Conservation (phyloP, 2,797 vertebrate genomes). For the Tamandua tetradactyla region DNA sequence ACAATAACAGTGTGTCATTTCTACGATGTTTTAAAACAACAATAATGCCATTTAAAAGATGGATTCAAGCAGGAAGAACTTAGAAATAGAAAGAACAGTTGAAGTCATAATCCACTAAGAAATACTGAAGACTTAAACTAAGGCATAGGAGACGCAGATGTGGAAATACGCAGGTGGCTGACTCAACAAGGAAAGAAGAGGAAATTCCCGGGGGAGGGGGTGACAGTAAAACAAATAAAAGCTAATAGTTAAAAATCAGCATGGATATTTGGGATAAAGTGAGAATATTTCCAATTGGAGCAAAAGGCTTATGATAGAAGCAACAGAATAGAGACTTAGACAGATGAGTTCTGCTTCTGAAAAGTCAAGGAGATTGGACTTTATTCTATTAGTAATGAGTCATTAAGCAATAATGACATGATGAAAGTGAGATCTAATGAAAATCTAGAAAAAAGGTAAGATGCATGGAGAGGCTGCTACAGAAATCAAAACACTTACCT, state of each 20-base stretch:
- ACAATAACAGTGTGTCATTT: background rate
- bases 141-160: background rate
- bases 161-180: background rate
- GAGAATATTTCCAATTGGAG: conserved; percentile 17
- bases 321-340: conserved; percentile 10
- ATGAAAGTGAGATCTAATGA: conserved; percentile 50
- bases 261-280: background rate
- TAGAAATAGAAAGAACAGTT: background rate
- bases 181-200: background rate
- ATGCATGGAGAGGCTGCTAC: conserved; percentile 21
- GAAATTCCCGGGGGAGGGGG: background rate
- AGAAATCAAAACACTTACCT: conserved; percentile 1
- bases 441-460: conserved; percentile 42
- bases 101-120: background rate
- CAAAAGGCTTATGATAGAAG: conserved; percentile 25
- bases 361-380: conserved; percentile 62
- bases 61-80: background rate
- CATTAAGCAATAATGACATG: conserved; percentile 64
- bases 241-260: background rate
- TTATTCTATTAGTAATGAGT: conserved; percentile 69
- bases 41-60: background rate
- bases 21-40: background rate
- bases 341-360: conserved; percentile 55
- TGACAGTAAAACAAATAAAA: background rate
- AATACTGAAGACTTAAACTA: background rate